A percentile compares a stretch with the other conserved stretches of the same genome.
Conservation (phyloP, 2,888 invertebrate genomes). For the Hipparchia sbordonii region DNA sequence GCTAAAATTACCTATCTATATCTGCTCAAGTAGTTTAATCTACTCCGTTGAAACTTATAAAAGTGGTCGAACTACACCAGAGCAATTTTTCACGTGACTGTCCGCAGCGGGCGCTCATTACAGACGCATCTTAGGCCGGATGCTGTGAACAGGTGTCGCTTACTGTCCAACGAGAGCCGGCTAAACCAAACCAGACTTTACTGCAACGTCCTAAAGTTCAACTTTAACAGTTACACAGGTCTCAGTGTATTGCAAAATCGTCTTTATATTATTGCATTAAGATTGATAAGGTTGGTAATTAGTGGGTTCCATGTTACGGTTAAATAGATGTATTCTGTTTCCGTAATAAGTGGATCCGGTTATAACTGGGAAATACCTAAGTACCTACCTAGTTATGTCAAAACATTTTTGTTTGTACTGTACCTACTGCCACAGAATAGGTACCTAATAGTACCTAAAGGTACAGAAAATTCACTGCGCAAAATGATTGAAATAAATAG, state of each 20-base stretch:
- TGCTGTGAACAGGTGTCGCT: slow-evolving; percentile 57
- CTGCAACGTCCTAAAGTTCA: slow-evolving; percentile 6
- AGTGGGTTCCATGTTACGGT: slow-evolving; percentile 26
- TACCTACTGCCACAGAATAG: too few relatives aligned
- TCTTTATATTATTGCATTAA: slow-evolving; percentile 29
- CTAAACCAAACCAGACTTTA: slow-evolving; percentile 41
- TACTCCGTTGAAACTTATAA: neutral
- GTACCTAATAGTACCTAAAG: too few relatives aligned
- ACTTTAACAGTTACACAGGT: neutral
- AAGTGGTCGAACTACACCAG: too few relatives aligned
- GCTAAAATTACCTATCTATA: neutral
- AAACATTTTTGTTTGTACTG: neutral
- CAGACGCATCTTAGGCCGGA: slow-evolving; percentile 54
- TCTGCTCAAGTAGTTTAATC: neutral
- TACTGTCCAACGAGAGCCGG: slow-evolving; percentile 49
- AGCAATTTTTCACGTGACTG: slow-evolving; percentile 35
- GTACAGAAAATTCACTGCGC: too few relatives aligned
- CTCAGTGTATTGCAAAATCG: slow-evolving; percentile 19
- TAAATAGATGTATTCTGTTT: slow-evolving; percentile 34
- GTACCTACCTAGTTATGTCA: neutral
- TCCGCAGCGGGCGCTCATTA: slow-evolving; percentile 44
- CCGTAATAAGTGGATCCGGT: slow-evolving; percentile 31
- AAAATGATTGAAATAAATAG: too few relatives aligned
- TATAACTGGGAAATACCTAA: slow-evolving; percentile 2
- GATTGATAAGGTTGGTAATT: slow-evolving; percentile 33